phyloP scores from a whole-genome alignment of 2,113 vertebrate species.

The Tetrax tetrax region DNA sequence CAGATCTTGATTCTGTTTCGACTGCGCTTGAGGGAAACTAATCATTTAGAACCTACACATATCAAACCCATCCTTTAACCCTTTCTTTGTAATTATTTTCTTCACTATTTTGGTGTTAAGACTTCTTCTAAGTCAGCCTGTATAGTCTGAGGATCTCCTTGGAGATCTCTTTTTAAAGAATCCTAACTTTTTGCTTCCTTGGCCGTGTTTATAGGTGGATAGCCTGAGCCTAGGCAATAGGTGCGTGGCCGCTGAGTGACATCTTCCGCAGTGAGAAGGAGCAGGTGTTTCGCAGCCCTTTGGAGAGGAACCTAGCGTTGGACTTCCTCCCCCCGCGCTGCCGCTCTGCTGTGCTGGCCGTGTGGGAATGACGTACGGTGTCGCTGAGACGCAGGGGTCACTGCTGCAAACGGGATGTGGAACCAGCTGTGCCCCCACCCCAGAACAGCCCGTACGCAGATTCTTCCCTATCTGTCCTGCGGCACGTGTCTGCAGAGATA shows the following conservation, averaged over 20 bases:
- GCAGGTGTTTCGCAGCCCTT: too few species aligned
- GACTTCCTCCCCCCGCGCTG: not conserved
- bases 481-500: not conserved
- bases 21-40: not conserved
- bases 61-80: not conserved
- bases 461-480: not conserved
- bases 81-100: not conserved
- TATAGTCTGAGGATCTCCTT: not conserved
- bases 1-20: not conserved
- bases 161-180: not conserved
- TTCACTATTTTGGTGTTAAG: not conserved
- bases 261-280: not conserved
- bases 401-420: not conserved
- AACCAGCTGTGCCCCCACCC: not conserved
- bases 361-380: accelerated
- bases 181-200: not conserved
- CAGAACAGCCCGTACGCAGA: not conserved
- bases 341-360: not conserved
- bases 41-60: not conserved
- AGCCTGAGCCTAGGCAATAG: not conserved
- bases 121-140: not conserved
- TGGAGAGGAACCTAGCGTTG: not conserved
- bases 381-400: not conserved
- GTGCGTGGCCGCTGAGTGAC: not conserved
- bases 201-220: too few species aligned